Conservation (phyloP, 2,113 vertebrate genomes). For the Phalacrocorax aristotelis region DNA sequence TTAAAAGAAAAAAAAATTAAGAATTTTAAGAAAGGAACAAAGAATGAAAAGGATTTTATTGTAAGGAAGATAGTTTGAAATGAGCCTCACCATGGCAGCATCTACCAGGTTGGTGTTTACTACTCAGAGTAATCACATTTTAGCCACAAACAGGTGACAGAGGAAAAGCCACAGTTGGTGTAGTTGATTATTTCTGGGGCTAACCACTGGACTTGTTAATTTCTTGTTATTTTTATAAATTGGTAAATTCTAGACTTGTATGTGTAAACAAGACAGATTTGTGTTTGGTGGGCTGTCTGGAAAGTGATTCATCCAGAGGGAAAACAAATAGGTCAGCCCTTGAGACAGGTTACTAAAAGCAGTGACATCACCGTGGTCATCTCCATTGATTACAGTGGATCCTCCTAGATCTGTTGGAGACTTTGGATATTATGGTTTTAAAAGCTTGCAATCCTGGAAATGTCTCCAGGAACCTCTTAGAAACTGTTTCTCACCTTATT, state of each 20-base stretch:
- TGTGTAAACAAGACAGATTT: neutral
- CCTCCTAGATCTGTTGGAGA: neutral
- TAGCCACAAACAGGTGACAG: neutral
- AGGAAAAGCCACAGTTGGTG: neutral
- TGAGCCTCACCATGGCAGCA: neutral
- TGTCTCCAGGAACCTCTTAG: neutral
- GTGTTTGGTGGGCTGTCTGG: neutral
- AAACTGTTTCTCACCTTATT: neutral
- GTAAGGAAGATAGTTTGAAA: neutral
- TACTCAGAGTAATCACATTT: neutral
- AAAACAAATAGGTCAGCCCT: neutral
- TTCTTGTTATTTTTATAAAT: neutral
- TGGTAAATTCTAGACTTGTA: neutral
- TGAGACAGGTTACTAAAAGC: neutral
- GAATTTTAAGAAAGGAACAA: neutral
- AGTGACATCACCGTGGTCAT: neutral
- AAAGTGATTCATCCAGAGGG: neutral
- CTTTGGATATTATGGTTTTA: neutral
- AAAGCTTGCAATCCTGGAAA: neutral
- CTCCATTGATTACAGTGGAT: neutral
- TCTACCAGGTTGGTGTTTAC: neutral
- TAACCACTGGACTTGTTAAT: neutral
- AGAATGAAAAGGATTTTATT: neutral
- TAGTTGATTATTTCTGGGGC: neutral
- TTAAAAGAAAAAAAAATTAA: neutral